These are phyloP conservation scores for Dascyllus trimaculatus DNA, from an alignment of 2,113 vertebrate genomes.

Conservation along the genomic window DNA sequence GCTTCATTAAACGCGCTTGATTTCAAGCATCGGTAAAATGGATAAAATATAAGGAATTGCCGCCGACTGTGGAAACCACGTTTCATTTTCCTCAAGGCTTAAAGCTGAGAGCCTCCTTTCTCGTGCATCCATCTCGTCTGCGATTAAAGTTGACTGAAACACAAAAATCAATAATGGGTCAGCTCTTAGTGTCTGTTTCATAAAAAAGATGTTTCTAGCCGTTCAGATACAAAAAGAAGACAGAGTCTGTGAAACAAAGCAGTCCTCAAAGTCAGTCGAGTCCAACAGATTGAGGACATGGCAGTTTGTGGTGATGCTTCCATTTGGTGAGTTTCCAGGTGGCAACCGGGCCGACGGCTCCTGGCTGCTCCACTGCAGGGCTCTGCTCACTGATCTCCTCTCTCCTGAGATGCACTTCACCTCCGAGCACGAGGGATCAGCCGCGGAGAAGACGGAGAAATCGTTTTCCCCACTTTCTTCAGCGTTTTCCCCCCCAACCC, in stretches of 20 bases:
- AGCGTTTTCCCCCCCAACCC: constrained; percentile 5
- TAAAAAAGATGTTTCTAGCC: constrained; percentile 14
- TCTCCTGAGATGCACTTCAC: constrained; percentile 47
- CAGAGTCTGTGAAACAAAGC: constrained; percentile 17
- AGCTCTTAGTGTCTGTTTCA: constrained; percentile 38
- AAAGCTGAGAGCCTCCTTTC: not conserved
- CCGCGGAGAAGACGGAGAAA: constrained; percentile 46
- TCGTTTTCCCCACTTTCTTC: constrained; percentile 45
- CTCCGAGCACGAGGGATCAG: constrained; percentile 29
- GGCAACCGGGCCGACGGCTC: constrained; percentile 20
- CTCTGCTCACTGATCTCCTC: constrained; percentile 52
- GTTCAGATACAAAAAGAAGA: constrained; percentile 11
- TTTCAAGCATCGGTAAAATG: constrained; percentile 34
- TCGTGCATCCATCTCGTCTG: not conserved
- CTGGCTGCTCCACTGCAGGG: constrained; percentile 45
- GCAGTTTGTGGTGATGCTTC: constrained; percentile 38
- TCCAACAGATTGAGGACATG: constrained; percentile 42
- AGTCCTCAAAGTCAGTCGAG: constrained; percentile 40
- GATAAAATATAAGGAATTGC: constrained; percentile 20
- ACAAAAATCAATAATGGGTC: constrained; percentile 50
- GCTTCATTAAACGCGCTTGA: constrained; percentile 45
- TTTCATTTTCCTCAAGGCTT: constrained; percentile 21
- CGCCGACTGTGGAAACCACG: constrained; percentile 25
- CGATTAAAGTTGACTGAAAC: constrained; percentile 36
- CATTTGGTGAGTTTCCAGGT: constrained; percentile 53